These are phyloP conservation scores for Mobula hypostoma DNA, from an alignment of 2,113 vertebrate genomes.

Conservation along the genomic window DNA sequence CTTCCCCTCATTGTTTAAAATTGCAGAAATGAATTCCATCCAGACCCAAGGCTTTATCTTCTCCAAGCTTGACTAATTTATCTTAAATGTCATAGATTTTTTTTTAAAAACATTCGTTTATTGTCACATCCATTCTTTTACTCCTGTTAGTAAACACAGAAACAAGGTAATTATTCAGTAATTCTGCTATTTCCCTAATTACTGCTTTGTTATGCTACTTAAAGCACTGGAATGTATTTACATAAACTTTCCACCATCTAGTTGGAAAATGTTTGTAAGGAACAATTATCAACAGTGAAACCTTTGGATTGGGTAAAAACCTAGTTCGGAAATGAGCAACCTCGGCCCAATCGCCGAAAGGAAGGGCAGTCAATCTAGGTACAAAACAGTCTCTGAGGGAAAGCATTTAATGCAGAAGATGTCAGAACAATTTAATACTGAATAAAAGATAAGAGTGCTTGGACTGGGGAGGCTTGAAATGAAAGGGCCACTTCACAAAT, in stretches of 20 bases:
- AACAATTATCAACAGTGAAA: background rate
- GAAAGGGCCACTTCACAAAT: background rate
- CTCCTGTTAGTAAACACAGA: background rate
- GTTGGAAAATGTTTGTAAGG: background rate
- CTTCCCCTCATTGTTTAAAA: background rate
- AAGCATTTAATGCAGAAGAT: background rate
- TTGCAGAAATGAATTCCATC: background rate
- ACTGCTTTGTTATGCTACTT: background rate
- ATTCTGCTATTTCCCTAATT: background rate
- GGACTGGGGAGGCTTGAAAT: background rate
- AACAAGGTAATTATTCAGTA: background rate
- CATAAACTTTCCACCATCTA: background rate
- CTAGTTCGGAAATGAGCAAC: background rate
- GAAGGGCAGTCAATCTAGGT: background rate
- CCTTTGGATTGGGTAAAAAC: background rate
- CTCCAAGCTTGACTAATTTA: background rate
- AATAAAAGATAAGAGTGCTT: background rate
- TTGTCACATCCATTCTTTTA: background rate
- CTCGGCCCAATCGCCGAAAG: background rate
- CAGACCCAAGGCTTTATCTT: background rate
- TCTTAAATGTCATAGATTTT: background rate
- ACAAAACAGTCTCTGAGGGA: background rate
- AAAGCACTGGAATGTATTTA: background rate
- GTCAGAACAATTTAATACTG: background rate
- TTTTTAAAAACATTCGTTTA: background rate